Percentiles rank a stretch among this genome's conserved stretches.
Evolutionary conservation across 1,140 invertebrate genomes (phyloP).

Genomic region (Planococcus citri): DNA sequence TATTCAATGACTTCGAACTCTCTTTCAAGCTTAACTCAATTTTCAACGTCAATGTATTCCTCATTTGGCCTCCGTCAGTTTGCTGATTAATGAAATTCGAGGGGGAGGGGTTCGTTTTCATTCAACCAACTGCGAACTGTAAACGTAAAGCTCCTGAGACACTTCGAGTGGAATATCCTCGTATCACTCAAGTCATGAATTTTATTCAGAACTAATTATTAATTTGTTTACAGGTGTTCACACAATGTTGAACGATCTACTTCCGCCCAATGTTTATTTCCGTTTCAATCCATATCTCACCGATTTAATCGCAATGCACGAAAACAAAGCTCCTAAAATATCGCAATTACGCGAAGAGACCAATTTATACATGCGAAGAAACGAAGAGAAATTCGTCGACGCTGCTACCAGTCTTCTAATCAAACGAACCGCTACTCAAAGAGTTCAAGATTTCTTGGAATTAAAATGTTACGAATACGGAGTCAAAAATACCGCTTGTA

Average conservation of each 20-base stretch:
- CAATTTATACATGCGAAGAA: slow-evolving; percentile 59
- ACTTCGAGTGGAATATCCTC: no score
- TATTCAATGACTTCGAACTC: no score
- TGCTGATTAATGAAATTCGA: no score
- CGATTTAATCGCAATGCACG: slow-evolving; percentile 69
- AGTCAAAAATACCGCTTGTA: not conserved
- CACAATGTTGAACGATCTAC: slow-evolving; percentile 62
- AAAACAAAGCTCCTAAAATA: slow-evolving; percentile 57
- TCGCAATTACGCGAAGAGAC: slow-evolving; percentile 50
- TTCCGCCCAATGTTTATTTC: slow-evolving; percentile 66
- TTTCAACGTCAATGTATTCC: no score
- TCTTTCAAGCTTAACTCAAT: no score
- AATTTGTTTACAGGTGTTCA: slow-evolving; percentile 60
- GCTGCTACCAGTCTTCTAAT: slow-evolving; percentile 39
- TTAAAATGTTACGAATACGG: not conserved
- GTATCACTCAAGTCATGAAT: no score
- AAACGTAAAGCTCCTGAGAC: no score
- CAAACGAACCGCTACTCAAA: slow-evolving; percentile 31
- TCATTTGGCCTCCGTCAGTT: no score
- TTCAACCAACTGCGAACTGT: no score
- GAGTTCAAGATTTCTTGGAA: slow-evolving; percentile 1
- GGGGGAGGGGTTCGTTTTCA: no score
- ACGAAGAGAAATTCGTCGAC: slow-evolving; percentile 57
- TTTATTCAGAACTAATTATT: no score
- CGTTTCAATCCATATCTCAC: slow-evolving; percentile 83